phyloP scores from a whole-genome alignment of 2,888 invertebrate species.

The Callinectes sapidus region DNA sequence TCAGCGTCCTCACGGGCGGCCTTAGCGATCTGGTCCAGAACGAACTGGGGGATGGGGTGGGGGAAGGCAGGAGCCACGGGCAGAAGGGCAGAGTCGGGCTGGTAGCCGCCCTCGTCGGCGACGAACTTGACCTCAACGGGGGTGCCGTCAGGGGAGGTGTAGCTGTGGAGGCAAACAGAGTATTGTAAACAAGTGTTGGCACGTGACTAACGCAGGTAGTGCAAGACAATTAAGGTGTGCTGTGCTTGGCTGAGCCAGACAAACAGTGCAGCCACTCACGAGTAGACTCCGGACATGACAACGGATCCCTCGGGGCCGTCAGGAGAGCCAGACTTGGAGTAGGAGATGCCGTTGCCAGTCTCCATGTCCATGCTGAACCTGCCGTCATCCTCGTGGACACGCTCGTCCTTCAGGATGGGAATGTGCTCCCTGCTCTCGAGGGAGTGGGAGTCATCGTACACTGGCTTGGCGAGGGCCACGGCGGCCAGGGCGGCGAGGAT shows the following conservation, averaged over 20 bases:
- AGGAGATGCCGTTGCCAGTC: conserved; percentile 65
- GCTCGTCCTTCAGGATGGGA: conserved; percentile 65
- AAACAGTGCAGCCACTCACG: conserved; percentile 52
- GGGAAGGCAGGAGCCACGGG: conserved; percentile 64
- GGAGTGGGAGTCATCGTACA: neutral
- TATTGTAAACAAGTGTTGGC: neutral
- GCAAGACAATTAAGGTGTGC: neutral
- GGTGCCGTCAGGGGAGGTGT: conserved; percentile 65
- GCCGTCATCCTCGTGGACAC: conserved; percentile 60
- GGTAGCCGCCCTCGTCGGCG: conserved; percentile 62
- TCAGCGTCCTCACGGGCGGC: conserved; percentile 6
- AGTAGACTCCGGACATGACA: conserved; percentile 60
- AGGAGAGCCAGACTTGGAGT: conserved; percentile 64
- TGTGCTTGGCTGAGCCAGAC: neutral
- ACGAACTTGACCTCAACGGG: conserved; percentile 53
- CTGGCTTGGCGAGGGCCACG: conserved; percentile 18
- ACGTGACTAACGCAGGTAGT: neutral
- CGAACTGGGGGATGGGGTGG: conserved; percentile 60
- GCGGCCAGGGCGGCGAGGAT: conserved; percentile 44
- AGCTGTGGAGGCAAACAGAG: conserved; percentile 43
- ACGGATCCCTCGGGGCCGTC: conserved; percentile 54
- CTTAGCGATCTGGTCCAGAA: conserved; percentile 58
- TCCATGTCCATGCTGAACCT: conserved; percentile 62
- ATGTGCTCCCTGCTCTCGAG: neutral
- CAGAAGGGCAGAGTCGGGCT: conserved; percentile 57